Conservation (phyloP, 2,797 vertebrate genomes). For the Mormyrus hasselquistii region DNA sequence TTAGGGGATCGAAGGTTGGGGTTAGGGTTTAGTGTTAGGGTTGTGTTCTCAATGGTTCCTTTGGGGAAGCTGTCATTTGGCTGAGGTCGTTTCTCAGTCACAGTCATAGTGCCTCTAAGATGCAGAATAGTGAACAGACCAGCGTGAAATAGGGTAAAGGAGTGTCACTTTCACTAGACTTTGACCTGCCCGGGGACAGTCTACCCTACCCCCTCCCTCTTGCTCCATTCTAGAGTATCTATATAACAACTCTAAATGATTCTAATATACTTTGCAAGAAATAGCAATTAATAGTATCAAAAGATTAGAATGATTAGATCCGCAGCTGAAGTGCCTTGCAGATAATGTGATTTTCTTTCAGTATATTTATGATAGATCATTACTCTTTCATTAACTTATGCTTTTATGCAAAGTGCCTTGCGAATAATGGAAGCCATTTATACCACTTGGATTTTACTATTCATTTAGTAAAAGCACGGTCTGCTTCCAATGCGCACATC, state of each 20-base stretch:
- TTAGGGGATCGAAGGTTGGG: not conserved
- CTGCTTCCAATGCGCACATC: not conserved
- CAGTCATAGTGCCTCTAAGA: not conserved
- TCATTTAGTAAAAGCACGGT: constrained; percentile 12
- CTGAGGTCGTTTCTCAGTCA: not conserved
- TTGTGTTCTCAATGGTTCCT: not conserved
- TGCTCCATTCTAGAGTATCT: not conserved
- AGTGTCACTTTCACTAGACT: not conserved
- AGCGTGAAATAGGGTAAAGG: not conserved
- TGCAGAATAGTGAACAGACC: not conserved
- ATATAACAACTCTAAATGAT: not conserved
- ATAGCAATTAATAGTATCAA: constrained; percentile 20
- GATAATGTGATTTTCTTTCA: constrained; percentile 40
- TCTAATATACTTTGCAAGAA: constrained; percentile 11
- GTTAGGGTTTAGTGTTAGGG: not conserved
- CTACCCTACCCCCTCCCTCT: too few species aligned
- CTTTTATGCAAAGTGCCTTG: constrained; percentile 29
- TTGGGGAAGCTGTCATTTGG: not conserved
- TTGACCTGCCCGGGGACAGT: not conserved
- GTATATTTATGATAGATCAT: constrained; percentile 37
- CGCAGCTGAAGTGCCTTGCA: constrained; percentile 37
- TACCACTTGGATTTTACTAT: constrained; percentile 29
- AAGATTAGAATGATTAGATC: constrained; percentile 31
- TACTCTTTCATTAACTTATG: constrained; percentile 33
- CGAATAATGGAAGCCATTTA: constrained; percentile 31